phyloP scores from a whole-genome alignment of 2,113 vertebrate genomes.

The Amphilophus citrinellus region DNA sequence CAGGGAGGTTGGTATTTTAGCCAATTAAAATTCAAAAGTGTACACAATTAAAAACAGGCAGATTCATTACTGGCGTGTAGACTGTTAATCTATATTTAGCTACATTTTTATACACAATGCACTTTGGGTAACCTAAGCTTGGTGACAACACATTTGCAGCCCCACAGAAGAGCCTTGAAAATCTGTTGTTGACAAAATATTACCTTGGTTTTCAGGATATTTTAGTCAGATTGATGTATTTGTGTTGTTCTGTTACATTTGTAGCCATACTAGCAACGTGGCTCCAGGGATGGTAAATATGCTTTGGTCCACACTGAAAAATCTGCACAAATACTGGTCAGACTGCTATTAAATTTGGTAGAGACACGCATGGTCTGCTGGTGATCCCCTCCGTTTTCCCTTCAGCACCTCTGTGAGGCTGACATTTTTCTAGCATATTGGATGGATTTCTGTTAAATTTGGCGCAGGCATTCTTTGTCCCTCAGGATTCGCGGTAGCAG shows the following conservation, averaged over 20 bases:
- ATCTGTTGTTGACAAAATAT: neutral
- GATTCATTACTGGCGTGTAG: neutral
- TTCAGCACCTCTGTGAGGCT: neutral
- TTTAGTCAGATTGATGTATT: neutral
- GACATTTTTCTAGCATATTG: slow-evolving; percentile 7
- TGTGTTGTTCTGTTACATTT: neutral
- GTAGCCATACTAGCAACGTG: fast-evolving
- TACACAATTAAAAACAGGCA: slow-evolving; percentile 9
- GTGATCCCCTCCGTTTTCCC: neutral
- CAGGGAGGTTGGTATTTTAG: neutral
- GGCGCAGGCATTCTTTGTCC: neutral
- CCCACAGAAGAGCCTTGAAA: neutral
- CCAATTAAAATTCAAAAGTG: slow-evolving; percentile 15
- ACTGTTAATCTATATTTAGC: neutral
- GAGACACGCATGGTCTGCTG: neutral
- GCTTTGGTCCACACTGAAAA: neutral
- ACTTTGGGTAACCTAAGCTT: neutral
- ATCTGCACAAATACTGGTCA: neutral
- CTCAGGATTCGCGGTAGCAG: neutral
- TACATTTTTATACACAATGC: neutral
- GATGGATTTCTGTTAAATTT: neutral
- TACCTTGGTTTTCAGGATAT: neutral
- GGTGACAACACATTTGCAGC: neutral
- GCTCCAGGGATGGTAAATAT: neutral
- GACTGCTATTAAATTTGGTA: neutral